These are phyloP conservation scores for Lophotis ruficrista DNA, from an alignment of 2,113 vertebrate species.

Conservation along the genomic window DNA sequence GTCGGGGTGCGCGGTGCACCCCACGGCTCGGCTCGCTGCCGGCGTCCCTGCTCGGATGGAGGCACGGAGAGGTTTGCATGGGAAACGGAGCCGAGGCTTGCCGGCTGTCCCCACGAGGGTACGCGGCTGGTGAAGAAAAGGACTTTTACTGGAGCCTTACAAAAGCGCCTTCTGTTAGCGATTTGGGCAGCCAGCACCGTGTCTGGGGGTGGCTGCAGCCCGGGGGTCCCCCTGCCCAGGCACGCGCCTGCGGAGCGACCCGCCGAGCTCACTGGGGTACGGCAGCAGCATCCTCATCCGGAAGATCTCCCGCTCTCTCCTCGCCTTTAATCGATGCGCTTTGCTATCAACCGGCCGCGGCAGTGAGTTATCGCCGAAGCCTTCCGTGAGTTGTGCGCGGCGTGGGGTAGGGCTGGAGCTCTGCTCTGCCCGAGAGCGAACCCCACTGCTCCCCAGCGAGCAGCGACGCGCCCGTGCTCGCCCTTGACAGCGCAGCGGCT, in stretches of 20 bases:
- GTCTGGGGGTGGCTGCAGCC: not conserved
- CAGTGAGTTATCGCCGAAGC: not conserved
- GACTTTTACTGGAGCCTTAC: not conserved
- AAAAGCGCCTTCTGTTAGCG: not conserved
- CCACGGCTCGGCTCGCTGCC: rapidly evolving
- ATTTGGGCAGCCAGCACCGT: rapidly evolving
- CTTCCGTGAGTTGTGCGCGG: not conserved
- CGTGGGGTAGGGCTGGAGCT: not conserved
- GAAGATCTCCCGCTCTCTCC: not conserved
- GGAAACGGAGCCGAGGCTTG: not conserved
- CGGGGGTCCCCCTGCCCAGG: not conserved
- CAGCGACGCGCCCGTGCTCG: not conserved
- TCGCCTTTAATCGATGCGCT: not conserved
- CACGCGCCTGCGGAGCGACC: not conserved
- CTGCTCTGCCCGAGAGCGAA: not conserved
- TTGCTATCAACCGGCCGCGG: not conserved
- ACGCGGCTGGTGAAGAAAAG: not conserved
- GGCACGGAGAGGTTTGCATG: not conserved
- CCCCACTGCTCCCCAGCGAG: rapidly evolving
- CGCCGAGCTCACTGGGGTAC: not conserved
- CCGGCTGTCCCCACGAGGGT: not conserved
- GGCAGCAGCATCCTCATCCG: not conserved
- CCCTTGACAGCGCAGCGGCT: not conserved
- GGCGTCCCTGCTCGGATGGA: rapidly evolving
- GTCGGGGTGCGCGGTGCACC: rapidly evolving